These are phyloP conservation scores for Alethe castanea DNA, from an alignment of 2,113 vertebrate genomes.

Conservation along the genomic window DNA sequence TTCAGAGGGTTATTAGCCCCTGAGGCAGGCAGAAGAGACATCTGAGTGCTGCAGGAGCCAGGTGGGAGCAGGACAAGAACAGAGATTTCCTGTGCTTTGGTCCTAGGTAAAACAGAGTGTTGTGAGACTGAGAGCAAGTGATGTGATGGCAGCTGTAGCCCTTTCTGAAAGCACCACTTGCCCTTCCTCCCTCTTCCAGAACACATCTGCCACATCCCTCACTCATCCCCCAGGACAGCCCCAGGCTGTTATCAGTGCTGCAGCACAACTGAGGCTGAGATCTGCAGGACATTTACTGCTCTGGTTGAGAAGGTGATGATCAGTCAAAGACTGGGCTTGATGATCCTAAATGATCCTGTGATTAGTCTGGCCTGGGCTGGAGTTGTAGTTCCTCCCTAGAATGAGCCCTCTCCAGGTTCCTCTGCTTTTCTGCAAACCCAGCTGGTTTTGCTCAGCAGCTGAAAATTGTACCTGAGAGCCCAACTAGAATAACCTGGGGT, in stretches of 20 bases:
- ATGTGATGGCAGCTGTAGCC: not conserved
- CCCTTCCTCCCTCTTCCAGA: not conserved
- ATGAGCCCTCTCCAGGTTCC: fast-evolving
- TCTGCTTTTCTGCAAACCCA: not conserved
- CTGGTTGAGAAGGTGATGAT: not conserved
- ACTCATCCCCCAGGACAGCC: not conserved
- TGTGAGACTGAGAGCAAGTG: fast-evolving
- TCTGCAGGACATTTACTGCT: fast-evolving
- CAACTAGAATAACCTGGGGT: fast-evolving
- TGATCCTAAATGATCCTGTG: not conserved
- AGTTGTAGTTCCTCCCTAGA: not conserved
- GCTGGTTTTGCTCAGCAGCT: not conserved
- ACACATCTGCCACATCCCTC: not conserved
- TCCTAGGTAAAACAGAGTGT: not conserved
- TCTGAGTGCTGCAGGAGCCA: not conserved
- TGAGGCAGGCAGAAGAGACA: not conserved
- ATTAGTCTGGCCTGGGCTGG: not conserved
- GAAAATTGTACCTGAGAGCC: not conserved
- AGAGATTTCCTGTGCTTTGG: not conserved
- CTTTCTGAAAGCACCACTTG: not conserved
- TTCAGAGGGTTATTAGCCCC: not conserved
- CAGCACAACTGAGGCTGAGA: not conserved
- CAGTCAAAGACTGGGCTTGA: not conserved
- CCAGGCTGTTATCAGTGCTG: not conserved
- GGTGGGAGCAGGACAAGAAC: not conserved